Evolutionary conservation across 1,140 invertebrate genomes (phyloP).

Genomic region (Ostrea denselamellosa): DNA sequence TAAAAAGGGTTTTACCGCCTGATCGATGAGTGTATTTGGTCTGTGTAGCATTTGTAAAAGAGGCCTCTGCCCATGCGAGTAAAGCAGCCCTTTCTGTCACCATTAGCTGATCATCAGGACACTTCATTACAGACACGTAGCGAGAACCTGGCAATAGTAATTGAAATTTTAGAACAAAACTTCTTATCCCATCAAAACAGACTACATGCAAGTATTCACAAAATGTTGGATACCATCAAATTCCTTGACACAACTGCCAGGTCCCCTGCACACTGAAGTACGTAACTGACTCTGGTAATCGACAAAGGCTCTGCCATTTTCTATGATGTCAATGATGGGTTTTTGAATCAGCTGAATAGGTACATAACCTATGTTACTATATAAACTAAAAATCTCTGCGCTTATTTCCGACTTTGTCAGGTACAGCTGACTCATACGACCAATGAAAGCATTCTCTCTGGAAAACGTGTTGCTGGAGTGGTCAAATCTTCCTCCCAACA

Average conservation of each 20-base stretch:
- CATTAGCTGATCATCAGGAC: constrained; percentile 28
- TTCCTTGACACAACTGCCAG: constrained; percentile 2
- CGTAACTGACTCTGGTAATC: constrained; percentile 50
- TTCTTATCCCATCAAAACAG: neutral
- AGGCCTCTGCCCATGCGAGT: constrained; percentile 30
- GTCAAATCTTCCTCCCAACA: constrained; percentile 57
- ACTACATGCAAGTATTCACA: neutral
- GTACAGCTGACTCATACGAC: constrained; percentile 48
- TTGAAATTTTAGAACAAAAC: neutral
- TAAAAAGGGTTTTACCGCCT: neutral
- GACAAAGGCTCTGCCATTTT: constrained; percentile 31
- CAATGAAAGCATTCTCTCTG: constrained; percentile 49
- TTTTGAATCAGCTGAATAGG: constrained; percentile 24
- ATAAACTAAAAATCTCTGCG: constrained; percentile 27
- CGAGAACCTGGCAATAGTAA: constrained; percentile 28
- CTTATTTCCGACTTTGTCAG: constrained; percentile 41
- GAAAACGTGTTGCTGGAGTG: constrained; percentile 27
- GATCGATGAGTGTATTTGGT: neutral
- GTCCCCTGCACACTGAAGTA: constrained; percentile 33
- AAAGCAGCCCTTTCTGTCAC: constrained; percentile 33
- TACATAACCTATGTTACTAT: constrained; percentile 13
- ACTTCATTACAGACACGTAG: constrained; percentile 11
- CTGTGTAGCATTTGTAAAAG: constrained; percentile 18
- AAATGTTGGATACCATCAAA: constrained; percentile 16
- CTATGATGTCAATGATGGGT: constrained; percentile 45